phyloP scores from a whole-genome alignment of 2,797 vertebrate genomes.

The Hyperoplus lanceolatus region DNA sequence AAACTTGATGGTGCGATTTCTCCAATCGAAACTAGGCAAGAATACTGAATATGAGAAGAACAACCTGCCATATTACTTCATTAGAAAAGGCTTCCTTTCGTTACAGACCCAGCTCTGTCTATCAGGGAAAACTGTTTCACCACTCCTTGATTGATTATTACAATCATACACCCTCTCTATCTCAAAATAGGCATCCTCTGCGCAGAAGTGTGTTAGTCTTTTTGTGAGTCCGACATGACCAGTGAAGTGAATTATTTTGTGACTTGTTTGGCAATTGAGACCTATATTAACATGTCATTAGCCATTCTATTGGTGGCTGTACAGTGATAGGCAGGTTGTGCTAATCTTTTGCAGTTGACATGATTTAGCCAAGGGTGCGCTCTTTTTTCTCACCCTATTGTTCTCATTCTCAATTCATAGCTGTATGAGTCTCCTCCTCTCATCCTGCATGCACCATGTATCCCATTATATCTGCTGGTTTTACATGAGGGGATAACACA shows the following conservation, averaged over 20 bases:
- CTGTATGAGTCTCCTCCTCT: conserved; percentile 61
- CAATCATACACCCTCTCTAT: conserved; percentile 66
- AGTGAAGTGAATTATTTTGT: conserved; percentile 43
- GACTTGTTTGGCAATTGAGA: conserved; percentile 36
- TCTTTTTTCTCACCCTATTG: conserved; percentile 49
- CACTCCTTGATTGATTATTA: conserved; percentile 64
- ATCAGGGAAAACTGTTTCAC: conserved; percentile 63
- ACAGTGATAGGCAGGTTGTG: conserved; percentile 35
- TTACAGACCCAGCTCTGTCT: conserved; percentile 35
- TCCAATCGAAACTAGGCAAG: conserved; percentile 27
- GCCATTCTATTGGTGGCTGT: conserved; percentile 18
- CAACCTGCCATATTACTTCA: conserved; percentile 26
- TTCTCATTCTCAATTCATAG: conserved; percentile 49
- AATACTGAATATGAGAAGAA: conserved; percentile 24
- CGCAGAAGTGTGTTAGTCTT: conserved; percentile 23
- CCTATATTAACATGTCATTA: conserved; percentile 28
- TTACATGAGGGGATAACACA: conserved; percentile 63
- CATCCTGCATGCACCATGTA: conserved; percentile 43
- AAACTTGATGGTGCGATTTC: conserved; percentile 44
- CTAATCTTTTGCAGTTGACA: conserved; percentile 53
- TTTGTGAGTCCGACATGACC: conserved; percentile 33
- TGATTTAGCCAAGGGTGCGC: conserved; percentile 49
- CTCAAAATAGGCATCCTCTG: conserved; percentile 57
- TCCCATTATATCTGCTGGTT: conserved; percentile 59
- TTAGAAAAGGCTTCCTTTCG: conserved; percentile 19